These are phyloP conservation scores for Romanomermis culicivorax DNA, from an alignment of 2,888 invertebrate genomes.

Conservation along the genomic window DNA sequence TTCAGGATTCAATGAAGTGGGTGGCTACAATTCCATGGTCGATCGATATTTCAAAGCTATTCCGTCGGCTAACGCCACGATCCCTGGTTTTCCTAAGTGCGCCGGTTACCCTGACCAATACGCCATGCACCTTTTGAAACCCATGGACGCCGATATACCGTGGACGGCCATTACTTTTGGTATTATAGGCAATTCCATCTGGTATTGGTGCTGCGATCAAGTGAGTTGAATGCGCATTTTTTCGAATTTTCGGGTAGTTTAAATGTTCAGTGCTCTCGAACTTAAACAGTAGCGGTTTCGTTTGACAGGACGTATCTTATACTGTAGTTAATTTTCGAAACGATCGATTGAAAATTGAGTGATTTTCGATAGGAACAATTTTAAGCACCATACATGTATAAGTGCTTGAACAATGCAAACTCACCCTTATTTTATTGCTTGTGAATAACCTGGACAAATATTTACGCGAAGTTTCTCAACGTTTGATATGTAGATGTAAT, in stretches of 20 bases:
- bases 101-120: slow-evolving; percentile 28
- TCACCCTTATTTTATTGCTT: too few relatives aligned
- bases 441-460: too few relatives aligned
- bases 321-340: too few relatives aligned
- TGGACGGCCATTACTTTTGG: slow-evolving; percentile 30
- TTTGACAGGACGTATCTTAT: too few relatives aligned
- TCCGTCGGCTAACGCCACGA: slow-evolving; percentile 16
- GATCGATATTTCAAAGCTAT: slow-evolving; percentile 30
- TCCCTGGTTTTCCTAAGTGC: not conserved
- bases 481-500: too few relatives aligned
- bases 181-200: slow-evolving; percentile 28
- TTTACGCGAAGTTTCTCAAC: too few relatives aligned
- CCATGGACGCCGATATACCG: slow-evolving; percentile 25
- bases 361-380: too few relatives aligned
- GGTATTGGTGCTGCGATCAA: slow-evolving; percentile 20
- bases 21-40: slow-evolving; percentile 30
- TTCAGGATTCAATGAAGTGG: slow-evolving; percentile 31
- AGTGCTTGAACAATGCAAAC: too few relatives aligned
- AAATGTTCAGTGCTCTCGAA: not conserved
- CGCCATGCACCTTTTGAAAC: slow-evolving; percentile 29
- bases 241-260: not conserved
- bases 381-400: too few relatives aligned
- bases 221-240: slow-evolving; percentile 4
- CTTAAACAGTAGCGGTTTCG: too few relatives aligned
- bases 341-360: too few relatives aligned